Evolutionary conservation across 2,888 invertebrate species (phyloP).

Genomic region (Metalampra italica): DNA sequence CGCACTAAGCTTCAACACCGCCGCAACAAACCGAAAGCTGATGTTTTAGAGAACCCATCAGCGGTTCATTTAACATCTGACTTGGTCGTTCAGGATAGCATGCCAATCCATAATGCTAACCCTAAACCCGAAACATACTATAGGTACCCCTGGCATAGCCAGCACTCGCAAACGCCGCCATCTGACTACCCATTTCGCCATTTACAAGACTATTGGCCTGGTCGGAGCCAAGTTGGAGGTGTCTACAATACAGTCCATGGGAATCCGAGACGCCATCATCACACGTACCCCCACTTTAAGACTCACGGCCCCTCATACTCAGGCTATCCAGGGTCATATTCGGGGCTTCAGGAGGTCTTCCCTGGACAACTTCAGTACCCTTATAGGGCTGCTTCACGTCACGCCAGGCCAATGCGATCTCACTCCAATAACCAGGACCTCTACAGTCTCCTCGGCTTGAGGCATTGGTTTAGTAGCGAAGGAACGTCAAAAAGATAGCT

Average conservation of each 20-base stretch:
- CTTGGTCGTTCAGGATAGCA: neutral
- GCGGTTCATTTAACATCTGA: neutral
- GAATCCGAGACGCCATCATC: constrained; percentile 68
- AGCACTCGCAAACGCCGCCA: constrained; percentile 56
- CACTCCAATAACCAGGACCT: constrained; percentile 58
- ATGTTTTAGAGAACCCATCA: constrained; percentile 23
- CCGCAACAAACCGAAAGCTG: constrained; percentile 56
- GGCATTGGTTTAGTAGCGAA: constrained; percentile 73
- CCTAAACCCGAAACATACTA: constrained; percentile 24
- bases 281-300: constrained; percentile 61
- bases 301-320: constrained; percentile 44
- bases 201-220: constrained; percentile 70
- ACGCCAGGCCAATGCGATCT: constrained; percentile 42
- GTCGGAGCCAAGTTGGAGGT: constrained; percentile 55
- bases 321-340: constrained; percentile 32
- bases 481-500: constrained; percentile 71
- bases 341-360: constrained; percentile 42
- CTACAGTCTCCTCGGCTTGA: constrained; percentile 65
- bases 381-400: constrained; percentile 42
- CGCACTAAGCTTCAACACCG: constrained; percentile 68
- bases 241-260: constrained; percentile 58
- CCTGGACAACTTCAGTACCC: constrained; percentile 49
- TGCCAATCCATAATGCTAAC: neutral
- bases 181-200: constrained; percentile 66
- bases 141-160: constrained; percentile 66